Evolutionary conservation across 2,113 vertebrate species (phyloP).

Genomic region (Miniopterus natalensis): DNA sequence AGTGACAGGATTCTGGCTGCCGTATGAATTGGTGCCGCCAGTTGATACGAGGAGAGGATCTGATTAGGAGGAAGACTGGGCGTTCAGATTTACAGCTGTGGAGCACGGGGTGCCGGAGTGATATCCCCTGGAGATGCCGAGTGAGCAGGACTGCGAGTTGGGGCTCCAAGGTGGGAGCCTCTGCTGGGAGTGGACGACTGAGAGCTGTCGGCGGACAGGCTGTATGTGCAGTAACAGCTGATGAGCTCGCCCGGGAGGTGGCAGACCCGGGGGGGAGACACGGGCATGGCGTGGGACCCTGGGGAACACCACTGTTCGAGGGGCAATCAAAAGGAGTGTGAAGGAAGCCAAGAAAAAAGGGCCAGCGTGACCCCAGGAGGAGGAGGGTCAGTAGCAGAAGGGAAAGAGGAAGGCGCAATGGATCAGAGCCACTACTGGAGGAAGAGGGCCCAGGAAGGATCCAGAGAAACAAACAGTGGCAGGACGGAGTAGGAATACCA

Average conservation of each 20-base stretch:
- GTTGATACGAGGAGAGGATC: too few relatives aligned
- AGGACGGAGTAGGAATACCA: not conserved
- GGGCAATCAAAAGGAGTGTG: not conserved
- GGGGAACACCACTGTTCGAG: not conserved
- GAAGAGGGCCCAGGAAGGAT: not conserved
- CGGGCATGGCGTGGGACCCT: not conserved
- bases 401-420: not conserved
- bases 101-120: not conserved
- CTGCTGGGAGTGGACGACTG: not conserved
- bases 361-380: not conserved
- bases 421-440: not conserved
- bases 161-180: not conserved
- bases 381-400: not conserved
- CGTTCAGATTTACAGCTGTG: not conserved
- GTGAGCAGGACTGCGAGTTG: not conserved
- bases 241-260: not conserved
- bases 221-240: not conserved
- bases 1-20: not conserved
- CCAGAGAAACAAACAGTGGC: not conserved
- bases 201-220: not conserved
- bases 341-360: not conserved
- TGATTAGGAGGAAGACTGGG: not conserved
- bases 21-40: not conserved
- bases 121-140: not conserved
- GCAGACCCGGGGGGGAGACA: not conserved